A percentile compares a stretch with the other conserved stretches of the same genome.
These are phyloP conservation scores for Arrhamphus sclerolepis DNA, from an alignment of 2,797 vertebrate genomes.

Conservation along the genomic window DNA sequence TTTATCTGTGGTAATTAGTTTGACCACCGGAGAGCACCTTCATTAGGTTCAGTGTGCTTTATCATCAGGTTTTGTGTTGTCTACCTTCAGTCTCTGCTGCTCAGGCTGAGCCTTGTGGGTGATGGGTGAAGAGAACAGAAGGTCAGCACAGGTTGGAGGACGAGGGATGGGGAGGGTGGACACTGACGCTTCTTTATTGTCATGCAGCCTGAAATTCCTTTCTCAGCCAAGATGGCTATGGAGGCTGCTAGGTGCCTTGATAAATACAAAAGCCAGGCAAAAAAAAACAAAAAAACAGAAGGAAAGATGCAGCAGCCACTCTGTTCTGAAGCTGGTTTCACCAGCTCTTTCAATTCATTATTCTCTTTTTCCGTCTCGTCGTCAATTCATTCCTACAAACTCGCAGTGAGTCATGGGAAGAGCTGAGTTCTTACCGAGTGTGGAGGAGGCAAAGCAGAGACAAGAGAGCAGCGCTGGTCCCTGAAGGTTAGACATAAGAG, in stretches of 20 bases:
- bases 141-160: constrained; percentile 39
- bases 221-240: constrained; percentile 13
- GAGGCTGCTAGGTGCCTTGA: constrained; percentile 7
- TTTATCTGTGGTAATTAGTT: constrained; percentile 64
- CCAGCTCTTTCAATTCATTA: constrained; percentile 6
- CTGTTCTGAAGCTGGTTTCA: not conserved
- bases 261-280: not conserved
- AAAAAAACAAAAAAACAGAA: constrained; percentile 5
- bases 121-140: constrained; percentile 46
- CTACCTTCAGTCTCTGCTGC: constrained; percentile 22
- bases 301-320: not conserved
- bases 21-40: constrained; percentile 42
- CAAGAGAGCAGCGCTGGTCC: constrained; percentile 55
- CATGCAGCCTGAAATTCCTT: constrained; percentile 38
- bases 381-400: constrained; percentile 48
- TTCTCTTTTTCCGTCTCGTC: constrained; percentile 10
- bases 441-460: constrained; percentile 61
- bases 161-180: not conserved
- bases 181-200: constrained; percentile 46
- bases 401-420: constrained; percentile 46
- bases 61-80: constrained; percentile 44
- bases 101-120: constrained; percentile 35
- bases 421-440: constrained; percentile 30
- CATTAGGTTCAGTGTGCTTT: constrained; percentile 52
- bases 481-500: constrained; percentile 69